Evolutionary conservation across 2,113 vertebrate species (phyloP), one percentile per base, ranked within the genome.

Genomic region (Hiodon alosoides): DNA sequence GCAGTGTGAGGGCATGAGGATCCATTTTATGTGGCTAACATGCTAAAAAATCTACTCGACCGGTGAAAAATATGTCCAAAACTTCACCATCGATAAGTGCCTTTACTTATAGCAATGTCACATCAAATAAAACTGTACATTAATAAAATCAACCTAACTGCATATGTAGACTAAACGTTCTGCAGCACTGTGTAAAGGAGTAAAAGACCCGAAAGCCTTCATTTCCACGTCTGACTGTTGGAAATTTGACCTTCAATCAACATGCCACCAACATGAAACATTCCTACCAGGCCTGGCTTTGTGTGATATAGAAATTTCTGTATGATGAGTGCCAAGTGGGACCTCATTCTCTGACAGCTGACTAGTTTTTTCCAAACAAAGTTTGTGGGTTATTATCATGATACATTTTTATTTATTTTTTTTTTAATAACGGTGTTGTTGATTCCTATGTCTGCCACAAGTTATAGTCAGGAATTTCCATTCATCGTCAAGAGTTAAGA

Each of bases 221-320:
- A 54, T 57, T 70, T 70, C 69, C 69, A 58, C 4, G 14, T 16
- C 14, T 64, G 58, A 46, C 9, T 16, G 17, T 54, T 74, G 55
- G 62, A 66, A 74, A 9, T 31, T 54, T 74, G 52, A 62, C 13
- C 53, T 55, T 70, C 52, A 10, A 51, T 72, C 53, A 48, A 67
- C 46, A 58, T 75, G 31, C 53, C 11, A 67, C 17, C 47, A 68
- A 58, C 10, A 46, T 50, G 14, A 74, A 57, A n/a, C 65, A 68
- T 66, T 72, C 14, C 52, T 55, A 52, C 72, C 13, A 53, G 14
- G 53, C 9, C 17, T 13, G n/a, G 47, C 3, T 9, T 6, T 62
- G 14, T 4, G 2, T 62, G 64, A 66, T 47, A 7, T 47, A 17
- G 8, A 60, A 60, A 10, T 14, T 4, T 60, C n/a, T 60, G 59